These are phyloP conservation scores for Leptinotarsa haldemani DNA, from an alignment of 2,888 invertebrate species.

Conservation along the genomic window DNA sequence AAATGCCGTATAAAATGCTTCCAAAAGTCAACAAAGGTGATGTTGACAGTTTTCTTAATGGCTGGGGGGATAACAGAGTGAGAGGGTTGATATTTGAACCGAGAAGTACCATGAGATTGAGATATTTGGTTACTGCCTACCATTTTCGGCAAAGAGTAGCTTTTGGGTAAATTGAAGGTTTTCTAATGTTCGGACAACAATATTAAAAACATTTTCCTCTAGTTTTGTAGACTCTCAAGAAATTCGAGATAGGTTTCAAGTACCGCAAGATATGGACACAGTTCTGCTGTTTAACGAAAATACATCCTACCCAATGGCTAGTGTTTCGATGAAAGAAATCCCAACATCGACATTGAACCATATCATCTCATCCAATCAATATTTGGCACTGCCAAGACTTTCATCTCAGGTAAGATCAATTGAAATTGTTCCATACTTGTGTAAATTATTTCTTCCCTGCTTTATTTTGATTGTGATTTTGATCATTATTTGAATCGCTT, in stretches of 20 bases:
- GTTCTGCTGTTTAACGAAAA: constrained; percentile 93
- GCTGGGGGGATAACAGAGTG: constrained; percentile 93
- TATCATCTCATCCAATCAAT: constrained; percentile 89
- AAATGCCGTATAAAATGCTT: constrained; percentile 86
- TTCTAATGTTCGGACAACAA: background rate
- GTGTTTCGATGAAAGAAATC: constrained; percentile 90
- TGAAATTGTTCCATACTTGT: constrained; percentile 22
- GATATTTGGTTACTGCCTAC: constrained; percentile 90
- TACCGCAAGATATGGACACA: constrained; percentile 80
- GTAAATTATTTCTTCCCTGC: background rate
- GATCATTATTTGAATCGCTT: too few species aligned
- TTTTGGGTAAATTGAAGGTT: constrained; percentile 78
- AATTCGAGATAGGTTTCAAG: constrained; percentile 77
- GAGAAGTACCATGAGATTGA: constrained; percentile 78
- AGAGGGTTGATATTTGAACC: constrained; percentile 90
- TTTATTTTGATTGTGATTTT: too few species aligned
- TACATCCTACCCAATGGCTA: constrained; percentile 81
- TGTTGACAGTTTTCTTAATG: constrained; percentile 82
- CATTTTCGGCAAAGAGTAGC: constrained; percentile 86
- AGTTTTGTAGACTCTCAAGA: constrained; percentile 79
- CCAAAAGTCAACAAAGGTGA: constrained; percentile 76
- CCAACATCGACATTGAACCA: constrained; percentile 89
- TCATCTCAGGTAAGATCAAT: constrained; percentile 82
- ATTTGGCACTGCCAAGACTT: constrained; percentile 86
- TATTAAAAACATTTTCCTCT: constrained; percentile 42